Percentiles rank a stretch among this genome's conserved stretches.
These are phyloP conservation scores for Meganola albula DNA, from an alignment of 2,888 invertebrate species.

Conservation along the genomic window DNA sequence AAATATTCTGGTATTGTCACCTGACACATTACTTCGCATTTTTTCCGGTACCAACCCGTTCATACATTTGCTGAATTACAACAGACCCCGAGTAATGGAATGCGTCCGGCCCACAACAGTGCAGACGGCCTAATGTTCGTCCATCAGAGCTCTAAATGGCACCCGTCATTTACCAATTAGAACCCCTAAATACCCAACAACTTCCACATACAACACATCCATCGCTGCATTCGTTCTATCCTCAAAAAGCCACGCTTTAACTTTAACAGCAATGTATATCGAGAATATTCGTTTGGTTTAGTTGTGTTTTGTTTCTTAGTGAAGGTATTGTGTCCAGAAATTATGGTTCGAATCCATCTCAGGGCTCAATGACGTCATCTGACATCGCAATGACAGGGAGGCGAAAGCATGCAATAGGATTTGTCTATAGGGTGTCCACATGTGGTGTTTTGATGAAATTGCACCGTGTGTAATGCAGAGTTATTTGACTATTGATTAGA, in stretches of 20 bases:
- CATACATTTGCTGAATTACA: conserved; percentile 67
- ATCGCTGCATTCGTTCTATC: conserved; percentile 26
- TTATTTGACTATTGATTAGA: conserved; percentile 43
- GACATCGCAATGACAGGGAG: conserved; percentile 67
- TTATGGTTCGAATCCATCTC: conserved; percentile 74
- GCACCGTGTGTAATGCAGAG: conserved; percentile 36
- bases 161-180: conserved; percentile 70
- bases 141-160: conserved; percentile 73
- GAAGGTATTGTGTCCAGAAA: conserved; percentile 57
- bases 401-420: conserved; percentile 55
- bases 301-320: conserved; percentile 17
- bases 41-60: conserved; percentile 48
- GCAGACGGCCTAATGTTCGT: conserved; percentile 73
- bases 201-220: conserved; percentile 16
- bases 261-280: conserved; percentile 35
- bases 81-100: conserved; percentile 64
- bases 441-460: conserved; percentile 37
- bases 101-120: conserved; percentile 52
- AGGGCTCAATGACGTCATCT: conserved; percentile 70
- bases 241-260: background rate
- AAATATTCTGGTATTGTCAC: conserved; percentile 34
- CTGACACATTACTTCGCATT: conserved; percentile 53
- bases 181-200: conserved; percentile 11
- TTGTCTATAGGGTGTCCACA: conserved; percentile 39
- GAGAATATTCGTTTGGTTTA: conserved; percentile 5